Base-by-base conservation (phyloP, 2,113 vertebrate genomes). In the Melospiza georgiana region DNA sequence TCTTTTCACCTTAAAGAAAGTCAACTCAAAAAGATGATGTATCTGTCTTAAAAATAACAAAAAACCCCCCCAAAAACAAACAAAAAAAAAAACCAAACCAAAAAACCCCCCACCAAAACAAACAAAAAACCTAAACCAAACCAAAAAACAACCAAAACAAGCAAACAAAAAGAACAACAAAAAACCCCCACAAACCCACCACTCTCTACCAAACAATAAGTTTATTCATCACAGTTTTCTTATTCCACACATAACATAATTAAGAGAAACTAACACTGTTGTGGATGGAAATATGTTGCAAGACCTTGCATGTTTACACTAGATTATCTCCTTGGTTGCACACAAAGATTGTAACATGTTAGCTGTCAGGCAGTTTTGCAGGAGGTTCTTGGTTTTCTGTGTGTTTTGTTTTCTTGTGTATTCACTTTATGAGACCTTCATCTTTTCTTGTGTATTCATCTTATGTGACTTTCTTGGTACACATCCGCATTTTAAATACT, bases 351-450 rank as follows among this genome's bases (percentile, higher is more conserved):
- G 19, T 67, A 62, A 35, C 7, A 6, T 5, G 3, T 22, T 54
- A 68, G 5, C 33, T 59, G 54, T 63, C 11, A 43, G 1, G 8
- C 21, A 9, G 5, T n/a, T 68, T 61, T 17, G 13, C 1, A 1
- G 5, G 3, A 21, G 17, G 11, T 41, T 27, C 3, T 8, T 44
- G 6, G 31, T 44, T 86, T 54, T 86, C 31, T 51, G 7, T 9
- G 10, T 18, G 4, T 11, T 2, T 18, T 15, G 41, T 59, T 20
- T 9, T n/a, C 6, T 71, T 44, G 6, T 21, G 4, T 37, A 7
- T 39, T 54, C 35, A 54, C 10, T 30, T 41, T 41, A 41, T 41
- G 41, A 41, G 41, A 41, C 41, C 41, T 41, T 41, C 41, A 41
- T 41, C 41, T 41, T 41, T 41, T 41, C 41, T 41, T 41, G 13